These are phyloP conservation scores for Okapia johnstoni DNA, from an alignment of 2,113 vertebrate species.

Conservation along the genomic window DNA sequence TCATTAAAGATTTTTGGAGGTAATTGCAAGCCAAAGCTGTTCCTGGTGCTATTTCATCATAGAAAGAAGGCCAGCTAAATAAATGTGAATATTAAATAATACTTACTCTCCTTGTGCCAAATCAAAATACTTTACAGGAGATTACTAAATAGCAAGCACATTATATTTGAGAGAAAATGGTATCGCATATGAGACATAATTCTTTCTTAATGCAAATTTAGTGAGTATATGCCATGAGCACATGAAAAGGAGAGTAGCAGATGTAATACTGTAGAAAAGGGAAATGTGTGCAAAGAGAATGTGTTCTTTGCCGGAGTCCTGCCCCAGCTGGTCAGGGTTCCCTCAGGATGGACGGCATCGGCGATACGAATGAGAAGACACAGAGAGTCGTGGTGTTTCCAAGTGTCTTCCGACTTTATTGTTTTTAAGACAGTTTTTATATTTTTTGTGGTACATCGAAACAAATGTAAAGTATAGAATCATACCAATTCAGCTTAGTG, in stretches of 20 bases:
- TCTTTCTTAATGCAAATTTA: neutral
- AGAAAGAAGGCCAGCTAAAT: neutral
- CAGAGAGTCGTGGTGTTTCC: no score
- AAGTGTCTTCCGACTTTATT: no score
- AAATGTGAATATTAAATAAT: constrained; percentile 4
- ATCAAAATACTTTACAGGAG: constrained; percentile 25
- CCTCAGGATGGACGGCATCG: no score
- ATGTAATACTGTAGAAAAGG: neutral
- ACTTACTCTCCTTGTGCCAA: neutral
- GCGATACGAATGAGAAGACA: no score
- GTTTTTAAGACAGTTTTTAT: no score
- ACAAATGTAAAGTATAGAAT: no score
- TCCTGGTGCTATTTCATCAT: neutral
- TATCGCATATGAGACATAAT: neutral
- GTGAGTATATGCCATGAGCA: neutral
- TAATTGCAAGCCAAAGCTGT: neutral
- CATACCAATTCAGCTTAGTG: no score
- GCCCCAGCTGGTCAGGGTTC: no score
- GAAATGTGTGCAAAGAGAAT: neutral
- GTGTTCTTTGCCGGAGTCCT: no score
- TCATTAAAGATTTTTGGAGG: neutral
- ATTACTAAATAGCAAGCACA: neutral
- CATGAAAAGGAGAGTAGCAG: neutral
- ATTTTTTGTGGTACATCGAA: no score
- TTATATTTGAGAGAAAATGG: neutral